Evolutionary conservation across 2,113 vertebrate genomes (phyloP), one percentile per base, ranked within the genome.

Genomic region (Arvicanthis niloticus): DNA sequence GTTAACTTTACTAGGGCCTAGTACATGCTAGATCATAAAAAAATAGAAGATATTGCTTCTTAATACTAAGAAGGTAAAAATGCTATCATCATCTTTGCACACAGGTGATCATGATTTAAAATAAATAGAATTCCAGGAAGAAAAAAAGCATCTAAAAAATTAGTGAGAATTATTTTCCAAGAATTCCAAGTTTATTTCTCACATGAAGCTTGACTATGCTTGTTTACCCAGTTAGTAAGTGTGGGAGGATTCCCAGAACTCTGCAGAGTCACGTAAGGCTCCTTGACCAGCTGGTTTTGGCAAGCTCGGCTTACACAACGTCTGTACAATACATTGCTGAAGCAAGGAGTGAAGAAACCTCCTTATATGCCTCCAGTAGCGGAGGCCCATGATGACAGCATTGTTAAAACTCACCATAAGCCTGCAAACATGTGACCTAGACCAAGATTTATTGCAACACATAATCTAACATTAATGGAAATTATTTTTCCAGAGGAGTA

Each of bases 391-490:
- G 70, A 68, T 34, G 56, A 70, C 15, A 31, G 7, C 7, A 78
- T 0, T 40, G 84, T 85, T 91, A 42, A 29, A 86, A 97, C 82
- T 89, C 48, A 93, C 67, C 16, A 34, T 21, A 45, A 94, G 45
- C 15, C 96, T 96, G 51, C 10, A 95, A 88, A 48, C 40, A 6
- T 11, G 76, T 93, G 53, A 53, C 96, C 65, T 80, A 95, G 97
- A 78, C 58, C 73, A 95, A 96, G 7, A 72, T 76, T 84, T 42
- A 76, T 29, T 92, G 29, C 42, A 90, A 19, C 62, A 13, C 22
- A 56, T n/a, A 45, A 81, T 48, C 81, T 81, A 19, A 53, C 10
- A 96, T 26, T 1, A 31, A 21, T 92, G 88, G 88, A 97, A 97
- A 96, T 78, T 65, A 60, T 56, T 91, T 91, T 91, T 92, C 65